phyloP scores from a whole-genome alignment of 1,140 invertebrate species.

The Pachyrhynchus sulphureomaculatus region DNA sequence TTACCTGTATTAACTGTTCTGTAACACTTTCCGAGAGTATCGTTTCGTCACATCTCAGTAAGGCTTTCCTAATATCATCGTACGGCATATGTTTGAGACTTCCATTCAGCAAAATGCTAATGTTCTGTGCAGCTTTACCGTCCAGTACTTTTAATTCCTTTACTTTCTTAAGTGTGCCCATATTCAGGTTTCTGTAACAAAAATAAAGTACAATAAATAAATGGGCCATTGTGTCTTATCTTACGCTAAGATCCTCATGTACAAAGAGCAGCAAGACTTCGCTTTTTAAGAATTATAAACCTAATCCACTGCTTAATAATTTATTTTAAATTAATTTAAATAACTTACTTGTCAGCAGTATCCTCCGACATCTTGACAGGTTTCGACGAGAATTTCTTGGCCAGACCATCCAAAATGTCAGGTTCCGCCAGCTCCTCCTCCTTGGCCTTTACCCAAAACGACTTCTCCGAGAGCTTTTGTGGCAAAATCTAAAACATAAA shows the following conservation, averaged over 20 bases:
- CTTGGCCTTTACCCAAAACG: slow-evolving; percentile 92
- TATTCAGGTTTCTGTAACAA: slow-evolving; percentile 51
- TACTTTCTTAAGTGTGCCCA: slow-evolving; percentile 75
- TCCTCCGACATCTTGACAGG: slow-evolving; percentile 72
- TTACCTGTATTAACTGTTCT: slow-evolving; percentile 73
- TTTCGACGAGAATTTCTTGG: slow-evolving; percentile 85
- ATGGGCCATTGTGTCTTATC: slow-evolving; percentile 1
- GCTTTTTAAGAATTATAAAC: neutral
- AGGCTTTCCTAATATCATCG: slow-evolving; percentile 79
- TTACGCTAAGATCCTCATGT: too few species aligned
- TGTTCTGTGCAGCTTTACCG: slow-evolving; percentile 90
- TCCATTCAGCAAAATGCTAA: slow-evolving; percentile 87
- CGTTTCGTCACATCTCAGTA: slow-evolving; percentile 83
- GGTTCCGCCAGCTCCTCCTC: slow-evolving; percentile 87
- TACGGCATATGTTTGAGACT: slow-evolving; percentile 88
- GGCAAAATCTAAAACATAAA: slow-evolving; percentile 66
- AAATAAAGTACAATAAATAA: slow-evolving; percentile 5
- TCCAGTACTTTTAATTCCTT: slow-evolving; percentile 92
- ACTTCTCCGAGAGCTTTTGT: slow-evolving; percentile 88
- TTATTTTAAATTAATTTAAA: too few species aligned
- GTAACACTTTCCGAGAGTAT: slow-evolving; percentile 79
- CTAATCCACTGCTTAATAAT: too few species aligned
- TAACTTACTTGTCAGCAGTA: slow-evolving; percentile 47
- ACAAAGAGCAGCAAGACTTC: neutral
- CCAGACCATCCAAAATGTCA: slow-evolving; percentile 82